These are phyloP conservation scores for Leucophenga varia DNA, from an alignment of 1,140 invertebrate genomes.

Conservation along the genomic window DNA sequence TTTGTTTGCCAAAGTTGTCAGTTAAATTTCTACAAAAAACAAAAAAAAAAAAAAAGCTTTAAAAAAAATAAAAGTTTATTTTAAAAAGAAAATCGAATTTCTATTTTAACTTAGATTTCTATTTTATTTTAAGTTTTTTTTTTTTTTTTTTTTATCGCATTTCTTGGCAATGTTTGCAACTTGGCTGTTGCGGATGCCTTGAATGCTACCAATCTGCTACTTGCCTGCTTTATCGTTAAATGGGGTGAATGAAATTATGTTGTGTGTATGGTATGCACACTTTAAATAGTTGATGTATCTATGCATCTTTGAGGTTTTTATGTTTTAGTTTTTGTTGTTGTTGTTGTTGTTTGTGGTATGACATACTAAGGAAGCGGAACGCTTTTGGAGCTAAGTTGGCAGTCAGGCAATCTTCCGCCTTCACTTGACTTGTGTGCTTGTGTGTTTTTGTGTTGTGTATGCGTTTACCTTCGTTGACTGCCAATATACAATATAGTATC, in stretches of 20 bases:
- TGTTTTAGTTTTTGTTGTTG: neutral
- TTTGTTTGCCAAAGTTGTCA: too few species aligned
- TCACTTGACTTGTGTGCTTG: too few species aligned
- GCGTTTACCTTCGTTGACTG: too few species aligned
- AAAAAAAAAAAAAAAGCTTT: too few species aligned
- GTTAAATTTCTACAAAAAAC: too few species aligned
- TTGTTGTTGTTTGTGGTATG: conserved; percentile 1
- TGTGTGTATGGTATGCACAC: too few species aligned
- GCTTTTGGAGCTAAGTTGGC: conserved; percentile 17
- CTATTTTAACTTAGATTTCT: conserved; percentile 29
- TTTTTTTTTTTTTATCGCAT: conserved; percentile 14
- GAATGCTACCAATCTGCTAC: too few species aligned
- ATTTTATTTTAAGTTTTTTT: too few species aligned
- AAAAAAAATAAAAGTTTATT: conserved; percentile 24
- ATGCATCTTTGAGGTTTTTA: neutral
- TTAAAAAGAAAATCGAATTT: conserved; percentile 30
- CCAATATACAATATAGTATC: too few species aligned
- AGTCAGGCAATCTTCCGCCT: neutral
- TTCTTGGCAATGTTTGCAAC: conserved; percentile 13
- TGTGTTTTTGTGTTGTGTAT: too few species aligned
- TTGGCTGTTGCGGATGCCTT: conserved; percentile 16
- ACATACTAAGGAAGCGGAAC: conserved; percentile 23
- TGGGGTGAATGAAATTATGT: too few species aligned
- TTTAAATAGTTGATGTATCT: too few species aligned
- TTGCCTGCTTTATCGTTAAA: neutral